Evolutionary conservation across 2,888 invertebrate species (phyloP).

Genomic region (Nineta flava): DNA sequence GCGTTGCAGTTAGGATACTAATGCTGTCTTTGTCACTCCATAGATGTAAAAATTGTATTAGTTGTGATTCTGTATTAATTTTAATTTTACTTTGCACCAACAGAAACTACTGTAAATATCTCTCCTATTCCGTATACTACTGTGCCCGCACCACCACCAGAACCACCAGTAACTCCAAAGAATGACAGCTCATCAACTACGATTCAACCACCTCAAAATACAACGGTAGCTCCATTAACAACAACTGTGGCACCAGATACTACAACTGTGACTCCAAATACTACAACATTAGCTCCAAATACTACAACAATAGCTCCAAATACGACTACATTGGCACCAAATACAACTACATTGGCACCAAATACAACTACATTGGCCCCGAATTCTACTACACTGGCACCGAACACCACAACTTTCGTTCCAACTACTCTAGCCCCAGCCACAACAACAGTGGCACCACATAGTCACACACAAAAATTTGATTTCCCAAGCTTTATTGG

Average conservation of each 20-base stretch:
- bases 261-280: conserved; percentile 15
- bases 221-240: conserved; percentile 9
- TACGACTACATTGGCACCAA: conserved; percentile 8
- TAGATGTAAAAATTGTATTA: too few species aligned
- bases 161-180: not conserved
- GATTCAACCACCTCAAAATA: conserved; percentile 2
- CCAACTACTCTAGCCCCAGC: conserved; percentile 13
- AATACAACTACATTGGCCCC: conserved; percentile 18
- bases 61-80: too few species aligned
- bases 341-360: conserved; percentile 10
- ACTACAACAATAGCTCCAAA: conserved; percentile 7
- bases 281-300: conserved; percentile 17
- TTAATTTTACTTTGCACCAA: too few species aligned
- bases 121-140: not conserved
- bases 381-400: conserved; percentile 18
- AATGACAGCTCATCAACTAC: not conserved
- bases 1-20: too few species aligned
- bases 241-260: conserved; percentile 7
- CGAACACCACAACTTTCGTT: conserved; percentile 10
- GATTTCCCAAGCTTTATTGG: conserved; percentile 69
- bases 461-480: conserved; percentile 33
- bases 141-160: not conserved
- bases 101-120: too few species aligned
- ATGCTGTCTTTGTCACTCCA: too few species aligned
- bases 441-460: conserved; percentile 11